Evolutionary conservation across 2,113 vertebrate species (phyloP).

Genomic region (Campylorhamphus procurvoides): DNA sequence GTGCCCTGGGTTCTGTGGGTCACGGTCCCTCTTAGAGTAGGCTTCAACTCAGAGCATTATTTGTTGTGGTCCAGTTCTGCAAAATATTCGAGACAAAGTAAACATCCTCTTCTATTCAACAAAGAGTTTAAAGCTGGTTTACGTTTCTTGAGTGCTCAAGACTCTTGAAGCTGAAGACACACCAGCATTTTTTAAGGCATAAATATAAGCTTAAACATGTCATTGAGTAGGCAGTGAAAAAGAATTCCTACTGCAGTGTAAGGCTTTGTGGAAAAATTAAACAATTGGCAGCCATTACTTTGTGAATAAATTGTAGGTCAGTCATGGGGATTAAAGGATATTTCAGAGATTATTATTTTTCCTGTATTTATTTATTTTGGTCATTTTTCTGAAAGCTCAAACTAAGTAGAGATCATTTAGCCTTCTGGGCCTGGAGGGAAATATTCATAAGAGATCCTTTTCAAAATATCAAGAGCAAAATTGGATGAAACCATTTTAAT

Average conservation of each 20-base stretch:
- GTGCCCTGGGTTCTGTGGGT: background rate
- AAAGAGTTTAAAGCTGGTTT: background rate
- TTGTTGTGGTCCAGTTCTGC: background rate
- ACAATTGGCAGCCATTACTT: background rate
- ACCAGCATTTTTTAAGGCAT: background rate
- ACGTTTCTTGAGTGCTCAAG: background rate
- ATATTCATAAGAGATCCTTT: background rate
- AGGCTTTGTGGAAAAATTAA: background rate
- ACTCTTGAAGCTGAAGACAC: background rate
- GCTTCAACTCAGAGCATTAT: background rate
- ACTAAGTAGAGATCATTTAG: background rate
- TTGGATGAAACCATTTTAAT: background rate
- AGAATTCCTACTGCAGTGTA: background rate
- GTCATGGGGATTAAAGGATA: background rate
- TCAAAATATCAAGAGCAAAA: background rate
- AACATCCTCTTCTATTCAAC: background rate
- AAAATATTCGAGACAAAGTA: background rate
- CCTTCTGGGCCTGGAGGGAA: background rate
- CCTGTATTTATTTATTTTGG: slow-evolving; percentile 1
- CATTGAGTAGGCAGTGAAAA: background rate
- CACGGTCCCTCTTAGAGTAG: fast-evolving
- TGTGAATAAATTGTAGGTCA: background rate
- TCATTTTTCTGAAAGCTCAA: background rate
- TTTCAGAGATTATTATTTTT: slow-evolving; percentile 4
- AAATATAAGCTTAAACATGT: background rate